Conservation (phyloP, 2,888 invertebrate species). For the Melieria picta region DNA sequence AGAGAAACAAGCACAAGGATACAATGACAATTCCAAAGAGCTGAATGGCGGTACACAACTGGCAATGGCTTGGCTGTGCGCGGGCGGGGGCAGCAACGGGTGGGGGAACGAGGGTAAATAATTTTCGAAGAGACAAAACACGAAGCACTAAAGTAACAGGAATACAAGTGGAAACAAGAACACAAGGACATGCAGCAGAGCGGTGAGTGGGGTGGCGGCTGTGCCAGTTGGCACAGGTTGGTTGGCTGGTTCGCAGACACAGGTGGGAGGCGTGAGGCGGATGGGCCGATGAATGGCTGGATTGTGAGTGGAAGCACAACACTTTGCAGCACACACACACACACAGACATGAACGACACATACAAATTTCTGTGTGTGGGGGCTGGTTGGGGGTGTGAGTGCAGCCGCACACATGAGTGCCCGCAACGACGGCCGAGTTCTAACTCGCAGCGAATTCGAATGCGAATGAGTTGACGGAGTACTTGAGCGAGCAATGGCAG, state of each 20-base stretch:
- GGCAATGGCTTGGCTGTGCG: not conserved
- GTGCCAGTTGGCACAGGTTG: not conserved
- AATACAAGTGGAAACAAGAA: slow-evolving; percentile 10
- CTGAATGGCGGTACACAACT: not conserved
- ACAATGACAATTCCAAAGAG: slow-evolving; percentile 6
- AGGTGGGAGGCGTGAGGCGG: not conserved
- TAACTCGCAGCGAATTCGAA: no score
- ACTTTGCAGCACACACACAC: not conserved
- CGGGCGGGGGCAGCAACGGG: not conserved
- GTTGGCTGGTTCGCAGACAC: not conserved
- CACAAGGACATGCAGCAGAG: not conserved
- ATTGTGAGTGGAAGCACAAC: not conserved
- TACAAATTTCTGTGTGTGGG: not conserved
- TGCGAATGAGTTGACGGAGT: no score
- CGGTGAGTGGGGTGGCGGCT: not conserved
- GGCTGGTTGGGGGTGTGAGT: not conserved
- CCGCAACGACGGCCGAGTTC: no score
- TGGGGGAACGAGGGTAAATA: not conserved
- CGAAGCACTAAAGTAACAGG: not conserved
- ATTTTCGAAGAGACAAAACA: not conserved
- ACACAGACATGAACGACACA: not conserved
- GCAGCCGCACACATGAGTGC: not conserved
- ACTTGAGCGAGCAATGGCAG: no score
- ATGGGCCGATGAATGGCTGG: not conserved
- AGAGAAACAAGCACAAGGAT: slow-evolving; percentile 10